phyloP scores from a whole-genome alignment of 92 coral and sea anemone species.

The Zoanthus sociatus region DNA sequence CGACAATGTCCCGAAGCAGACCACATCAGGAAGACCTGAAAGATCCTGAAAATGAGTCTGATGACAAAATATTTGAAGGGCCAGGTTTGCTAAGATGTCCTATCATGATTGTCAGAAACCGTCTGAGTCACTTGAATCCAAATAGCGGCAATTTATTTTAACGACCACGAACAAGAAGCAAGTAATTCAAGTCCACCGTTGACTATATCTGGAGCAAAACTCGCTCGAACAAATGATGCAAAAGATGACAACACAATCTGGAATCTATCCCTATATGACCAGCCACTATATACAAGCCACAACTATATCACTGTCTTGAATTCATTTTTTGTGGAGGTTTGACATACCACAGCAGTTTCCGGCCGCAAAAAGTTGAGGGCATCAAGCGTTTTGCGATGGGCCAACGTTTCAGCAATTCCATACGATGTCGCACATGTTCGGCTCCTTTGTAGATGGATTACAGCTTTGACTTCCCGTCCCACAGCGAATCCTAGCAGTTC shows the following conservation, averaged over 20 bases:
- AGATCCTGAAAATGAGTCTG: neutral
- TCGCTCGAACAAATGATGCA: conserved; percentile 45
- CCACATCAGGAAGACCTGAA: conserved; percentile 7
- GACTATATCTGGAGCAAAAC: conserved; percentile 59
- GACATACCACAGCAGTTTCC: neutral
- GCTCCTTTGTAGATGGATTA: no score
- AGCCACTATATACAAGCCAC: conserved; percentile 67
- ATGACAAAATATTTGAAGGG: neutral
- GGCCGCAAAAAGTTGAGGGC: neutral
- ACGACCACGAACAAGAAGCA: neutral
- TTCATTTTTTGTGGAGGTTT: neutral
- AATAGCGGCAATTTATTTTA: conserved; percentile 1
- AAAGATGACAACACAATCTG: conserved; percentile 50
- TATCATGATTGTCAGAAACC: no score
- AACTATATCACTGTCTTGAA: conserved; percentile 55
- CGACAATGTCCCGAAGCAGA: neutral
- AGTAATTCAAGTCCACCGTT: conserved; percentile 51
- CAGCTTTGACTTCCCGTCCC: no score
- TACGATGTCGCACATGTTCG: no score
- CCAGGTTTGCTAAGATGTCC: no score
- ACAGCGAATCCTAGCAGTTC: no score
- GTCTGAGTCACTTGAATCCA: conserved; percentile 1
- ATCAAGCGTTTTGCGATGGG: neutral
- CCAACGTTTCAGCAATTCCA: no score
- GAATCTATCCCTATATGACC: conserved; percentile 49